Evolutionary conservation across 2,797 vertebrate species (phyloP), one percentile per base, ranked within the genome.

Genomic region (Momotus momota): DNA sequence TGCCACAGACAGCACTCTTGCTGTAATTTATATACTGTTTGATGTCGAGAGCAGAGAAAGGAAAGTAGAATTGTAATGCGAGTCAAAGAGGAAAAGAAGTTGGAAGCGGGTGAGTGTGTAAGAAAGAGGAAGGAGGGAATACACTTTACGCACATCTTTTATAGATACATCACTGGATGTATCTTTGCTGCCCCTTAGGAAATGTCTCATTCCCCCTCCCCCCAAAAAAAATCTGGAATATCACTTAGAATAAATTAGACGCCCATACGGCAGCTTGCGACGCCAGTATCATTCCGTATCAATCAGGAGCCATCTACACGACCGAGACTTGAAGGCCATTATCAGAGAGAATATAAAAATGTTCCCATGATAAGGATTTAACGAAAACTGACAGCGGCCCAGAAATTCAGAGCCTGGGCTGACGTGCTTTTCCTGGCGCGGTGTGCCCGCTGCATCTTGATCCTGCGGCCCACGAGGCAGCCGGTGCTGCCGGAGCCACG

Each of bases 11-110:
- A 97, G 97, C 97, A 95, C 96, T 97, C 97, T 94, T 96, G 97
- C 96, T 96, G 97, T 97, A 97, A 98, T 98, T 98, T 98, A 98
- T 98, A 94, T 96, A 96, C 97, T 97, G 98, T 98, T 98, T 98
- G 98, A 98, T 98, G 98, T 98, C 64, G 95, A 90, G 97, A 98
- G 97, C 94, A 97, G 94, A 96, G 97, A 97, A 92, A 97, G 97
- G 96, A 96, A 96, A 98, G 96, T 25, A 96, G 96, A 97, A 96
- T 94, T 95, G 97, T 97, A 97, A 98, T 67, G 95, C 40, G 94
- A 97, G 97, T 96, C 98, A 92, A 97, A 97, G 96, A 96, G 96
- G 95, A 97, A 96, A 96, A 97, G 97, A 97, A 97, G 93, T 97
- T 97, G 97, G 97, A 97, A 97, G 97, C 71, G 97, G 94, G 94